Evolutionary conservation across 2,888 invertebrate species (phyloP), one percentile per base, ranked within the genome.

Genomic region (Lysandra coridon): DNA sequence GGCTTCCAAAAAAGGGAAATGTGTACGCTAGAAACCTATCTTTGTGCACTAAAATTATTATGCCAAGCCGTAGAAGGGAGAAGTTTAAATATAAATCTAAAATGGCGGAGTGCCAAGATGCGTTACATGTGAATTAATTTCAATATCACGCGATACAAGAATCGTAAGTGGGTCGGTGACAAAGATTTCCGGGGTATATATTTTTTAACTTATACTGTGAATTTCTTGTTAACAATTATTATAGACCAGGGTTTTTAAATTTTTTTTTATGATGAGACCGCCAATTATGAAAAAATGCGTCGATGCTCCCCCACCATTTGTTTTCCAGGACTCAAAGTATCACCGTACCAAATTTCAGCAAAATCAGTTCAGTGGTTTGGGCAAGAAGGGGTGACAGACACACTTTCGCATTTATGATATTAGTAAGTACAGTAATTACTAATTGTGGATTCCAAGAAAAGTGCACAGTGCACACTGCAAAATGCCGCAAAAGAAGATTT

Each of bases 31-130:
- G 5, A 40, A 40, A 40, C 40, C 40, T 40, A 40, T 40, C 40
- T 40, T 40, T 40, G 6, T n/a, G 23, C 33, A 30, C 30, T 64
- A 4, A 64, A 64, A 69, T 23, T 3, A 30, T 23, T 1, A 17
- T 37, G 6, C 69, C 37, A 69, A 82, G 82, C 82, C 81, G 82
- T 80, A 83, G 81, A 83, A 83, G 82, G 81, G 82, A 80, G 80
- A 81, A 78, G 81, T 80, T 82, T 82, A 83, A 80, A 83, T 84
- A 85, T 83, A 85, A 82, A 82, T 83, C 73, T 78, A 81, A 80
- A 37, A 78, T 86, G 86, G 86, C 84, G 73, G 7, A n/a, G 14
- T 80, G 85, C 86, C 86, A 85, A 83, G 82, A 80, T 83, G 81
- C 82, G 82, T 83, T 83, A 37, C 3, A 69, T 80, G 83, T 84